Conservation (phyloP, 2,888 invertebrate genomes). For the Xestoiulus laeticollis region DNA sequence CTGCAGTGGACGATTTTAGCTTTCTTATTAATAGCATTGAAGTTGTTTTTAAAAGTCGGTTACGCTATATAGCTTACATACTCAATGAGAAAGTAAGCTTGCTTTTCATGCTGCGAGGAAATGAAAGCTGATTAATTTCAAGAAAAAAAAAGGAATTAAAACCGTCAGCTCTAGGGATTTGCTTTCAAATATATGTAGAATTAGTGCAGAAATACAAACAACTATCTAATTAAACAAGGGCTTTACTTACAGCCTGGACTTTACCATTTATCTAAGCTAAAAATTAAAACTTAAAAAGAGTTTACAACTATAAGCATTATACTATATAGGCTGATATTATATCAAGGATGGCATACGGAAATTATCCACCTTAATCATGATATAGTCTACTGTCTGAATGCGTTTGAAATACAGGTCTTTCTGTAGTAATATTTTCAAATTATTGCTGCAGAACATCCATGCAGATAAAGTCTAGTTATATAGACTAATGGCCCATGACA, state of each 20-base stretch:
- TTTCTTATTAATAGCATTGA: conserved; percentile 24
- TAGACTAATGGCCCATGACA: no score
- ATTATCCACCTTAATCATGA: no score
- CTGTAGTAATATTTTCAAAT: no score
- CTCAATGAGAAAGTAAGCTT: conserved; percentile 30
- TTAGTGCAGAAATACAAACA: conserved; percentile 1
- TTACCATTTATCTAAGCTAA: background rate
- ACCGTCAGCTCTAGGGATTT: conserved; percentile 15
- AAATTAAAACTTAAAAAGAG: background rate
- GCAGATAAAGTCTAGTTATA: no score
- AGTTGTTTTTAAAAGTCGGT: background rate
- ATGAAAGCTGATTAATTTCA: conserved; percentile 46
- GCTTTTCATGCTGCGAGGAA: background rate
- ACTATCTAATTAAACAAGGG: conserved; percentile 7
- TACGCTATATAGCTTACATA: background rate
- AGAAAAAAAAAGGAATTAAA: conserved; percentile 21
- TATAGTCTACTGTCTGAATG: no score
- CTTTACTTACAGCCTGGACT: background rate
- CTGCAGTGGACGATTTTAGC: background rate
- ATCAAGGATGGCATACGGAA: no score
- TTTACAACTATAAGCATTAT: background rate
- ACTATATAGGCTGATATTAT: no score
- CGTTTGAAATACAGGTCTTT: no score
- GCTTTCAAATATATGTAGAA: background rate
- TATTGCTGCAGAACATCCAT: no score